Base-by-base conservation (phyloP, 2,797 vertebrate species). In the Amphiprion clarkii region DNA sequence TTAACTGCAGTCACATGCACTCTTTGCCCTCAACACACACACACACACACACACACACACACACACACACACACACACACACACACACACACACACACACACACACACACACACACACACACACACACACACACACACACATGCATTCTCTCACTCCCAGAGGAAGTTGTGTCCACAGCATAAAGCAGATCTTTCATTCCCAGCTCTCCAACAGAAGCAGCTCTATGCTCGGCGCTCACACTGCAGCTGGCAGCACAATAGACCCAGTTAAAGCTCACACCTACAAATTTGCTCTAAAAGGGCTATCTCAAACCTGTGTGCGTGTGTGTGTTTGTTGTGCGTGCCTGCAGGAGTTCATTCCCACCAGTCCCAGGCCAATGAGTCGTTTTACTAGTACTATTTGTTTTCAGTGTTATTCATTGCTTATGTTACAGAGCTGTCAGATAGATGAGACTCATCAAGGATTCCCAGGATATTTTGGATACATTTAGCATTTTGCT, bases 161-260 rank as follows among this genome's bases (percentile, higher is more conserved):
- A 92, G 91, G 92, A 92, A 92, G 88, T 81, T 3, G 68, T 78
- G 86, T 87, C 76, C 42, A 78, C 74, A 48, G 86, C 67, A 88
- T 83, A 88, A 95, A 87, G 65, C 84, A 49, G 67, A 81, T 85
- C 90, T 90, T 89, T 95, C 91, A 93, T 89, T 79, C 82, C 77
- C 56, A 39, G 78, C 74, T 73, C 80, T 73, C 57, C 58, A 86
- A 93, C 92, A 95, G 90, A 89, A 78, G 79, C 75, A 19, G 76
- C 87, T 91, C 89, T 94, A 79, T 94, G 87, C 78, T 69, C 59
- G 2, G 56, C 59, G 74, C 81, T 82, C 78, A 80, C 65, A n/a
- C 81, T 88, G 90, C 91, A 93, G 89, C 91, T 91, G 89, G 83
- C 72, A 36, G 84, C 81, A 94, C 93, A 93, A 93, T 92, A 87